Conservation (phyloP, 2,113 vertebrate genomes). For the Cephalopholis sonnerati region DNA sequence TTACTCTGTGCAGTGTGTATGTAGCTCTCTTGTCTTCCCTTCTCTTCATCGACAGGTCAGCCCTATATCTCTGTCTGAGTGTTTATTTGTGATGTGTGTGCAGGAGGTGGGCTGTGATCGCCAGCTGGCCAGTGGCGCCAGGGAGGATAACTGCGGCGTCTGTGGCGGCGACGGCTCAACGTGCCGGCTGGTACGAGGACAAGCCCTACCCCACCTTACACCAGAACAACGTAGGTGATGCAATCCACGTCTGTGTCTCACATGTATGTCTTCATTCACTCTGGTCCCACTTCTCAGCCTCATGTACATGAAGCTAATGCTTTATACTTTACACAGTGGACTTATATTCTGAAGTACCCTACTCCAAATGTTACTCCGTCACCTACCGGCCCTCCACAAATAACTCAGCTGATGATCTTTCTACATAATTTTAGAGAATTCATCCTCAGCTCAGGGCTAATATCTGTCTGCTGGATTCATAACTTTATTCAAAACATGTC, state of each 20-base stretch:
- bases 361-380: not conserved
- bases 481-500: not conserved
- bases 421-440: not conserved
- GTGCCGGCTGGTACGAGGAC: constrained; percentile 94
- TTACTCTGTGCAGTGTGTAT: not conserved
- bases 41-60: not conserved
- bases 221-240: constrained; percentile 89
- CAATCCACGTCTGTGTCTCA: not conserved
- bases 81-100: constrained; percentile 12
- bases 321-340: not conserved
- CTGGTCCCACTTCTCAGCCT: not conserved
- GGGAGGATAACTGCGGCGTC: constrained; percentile 93
- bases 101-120: constrained; percentile 95
- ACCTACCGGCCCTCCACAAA: not conserved
- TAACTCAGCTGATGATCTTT: not conserved
- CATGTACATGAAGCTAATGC: not conserved
- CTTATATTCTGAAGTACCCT: not conserved
- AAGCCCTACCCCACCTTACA: constrained; percentile 88
- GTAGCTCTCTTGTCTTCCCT: too few relatives aligned
- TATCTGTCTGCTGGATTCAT: not conserved
- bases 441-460: not conserved
- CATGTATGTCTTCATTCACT: not conserved
- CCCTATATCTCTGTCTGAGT: not conserved
- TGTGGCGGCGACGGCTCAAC: constrained; percentile 92
- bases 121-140: constrained; percentile 90